Percentiles rank a stretch among this genome's conserved stretches.
Evolutionary conservation across 2,113 vertebrate species (phyloP).

Genomic region (Ornithorhynchus anatinus): DNA sequence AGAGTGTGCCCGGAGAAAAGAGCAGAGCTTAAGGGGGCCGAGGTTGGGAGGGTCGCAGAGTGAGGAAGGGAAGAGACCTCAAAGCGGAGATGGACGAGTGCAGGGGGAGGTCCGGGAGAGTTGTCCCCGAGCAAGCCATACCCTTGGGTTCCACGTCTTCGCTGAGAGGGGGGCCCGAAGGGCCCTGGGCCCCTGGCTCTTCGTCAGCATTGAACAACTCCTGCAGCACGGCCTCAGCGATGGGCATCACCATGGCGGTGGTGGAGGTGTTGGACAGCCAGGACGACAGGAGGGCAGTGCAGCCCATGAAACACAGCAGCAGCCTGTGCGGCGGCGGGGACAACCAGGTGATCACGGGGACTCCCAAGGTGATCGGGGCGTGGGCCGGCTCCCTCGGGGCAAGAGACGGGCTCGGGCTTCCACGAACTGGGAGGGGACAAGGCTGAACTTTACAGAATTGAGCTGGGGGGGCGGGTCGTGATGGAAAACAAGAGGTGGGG

Average conservation of each 20-base stretch:
- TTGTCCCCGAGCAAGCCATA: conserved; percentile 39
- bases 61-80: background rate
- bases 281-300: conserved; percentile 94
- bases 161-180: conserved; percentile 44
- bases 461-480: too few relatives aligned
- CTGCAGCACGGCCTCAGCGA: conserved; percentile 94
- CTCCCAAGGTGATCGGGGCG: too few relatives aligned
- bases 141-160: conserved; percentile 70
- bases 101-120: background rate
- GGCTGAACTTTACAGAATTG: too few relatives aligned
- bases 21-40: too few relatives aligned
- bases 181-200: conserved; percentile 70
- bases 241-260: conserved; percentile 99
- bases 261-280: conserved; percentile 99
- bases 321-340: conserved; percentile 73
- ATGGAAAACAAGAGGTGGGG: too few relatives aligned
- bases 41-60: background rate
- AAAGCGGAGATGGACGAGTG: background rate
- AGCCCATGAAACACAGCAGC: conserved; percentile 97
- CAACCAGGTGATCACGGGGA: too few relatives aligned
- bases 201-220: conserved; percentile 87
- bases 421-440: too few relatives aligned
- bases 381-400: background rate
- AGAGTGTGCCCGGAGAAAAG: background rate
- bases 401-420: background rate